A percentile compares a stretch with the other conserved stretches of the same genome.
Conservation (phyloP, 2,888 invertebrate genomes). For the Agrotis ipsilon region DNA sequence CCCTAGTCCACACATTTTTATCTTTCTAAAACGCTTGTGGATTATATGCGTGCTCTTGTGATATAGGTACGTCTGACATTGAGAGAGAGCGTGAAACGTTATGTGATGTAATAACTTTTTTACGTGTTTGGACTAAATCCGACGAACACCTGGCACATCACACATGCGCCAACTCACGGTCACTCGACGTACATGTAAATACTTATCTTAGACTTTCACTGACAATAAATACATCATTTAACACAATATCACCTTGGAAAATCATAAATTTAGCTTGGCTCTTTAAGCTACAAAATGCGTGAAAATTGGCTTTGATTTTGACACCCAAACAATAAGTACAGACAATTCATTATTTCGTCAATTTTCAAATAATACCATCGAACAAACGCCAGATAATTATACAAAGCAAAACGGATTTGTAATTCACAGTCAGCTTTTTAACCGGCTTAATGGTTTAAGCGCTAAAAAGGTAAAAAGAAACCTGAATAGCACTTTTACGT, state of each 20-base stretch:
- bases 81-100: slow-evolving; percentile 69
- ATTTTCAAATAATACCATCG: slow-evolving; percentile 24
- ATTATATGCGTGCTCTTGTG: slow-evolving; percentile 41
- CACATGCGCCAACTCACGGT: slow-evolving; percentile 57
- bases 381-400: slow-evolving; percentile 14
- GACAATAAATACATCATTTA: slow-evolving; percentile 47
- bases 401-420: slow-evolving; percentile 34
- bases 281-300: background rate
- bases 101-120: slow-evolving; percentile 74
- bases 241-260: background rate
- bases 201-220: slow-evolving; percentile 63
- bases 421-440: slow-evolving; percentile 43
- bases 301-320: slow-evolving; percentile 1
- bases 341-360: background rate
- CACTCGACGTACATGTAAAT: slow-evolving; percentile 57
- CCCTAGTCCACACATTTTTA: slow-evolving; percentile 24
- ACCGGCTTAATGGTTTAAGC: slow-evolving; percentile 47
- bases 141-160: slow-evolving; percentile 64
- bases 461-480: slow-evolving; percentile 63
- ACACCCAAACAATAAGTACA: background rate
- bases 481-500: slow-evolving; percentile 62
- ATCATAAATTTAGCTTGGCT: background rate
- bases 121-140: slow-evolving; percentile 70
- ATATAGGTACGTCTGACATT: slow-evolving; percentile 58
- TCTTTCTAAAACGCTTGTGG: slow-evolving; percentile 39